Percentiles rank a stretch among this genome's conserved stretches.
These are phyloP conservation scores for Erythrolamprus reginae DNA, from an alignment of 2,113 vertebrate genomes.

Conservation along the genomic window DNA sequence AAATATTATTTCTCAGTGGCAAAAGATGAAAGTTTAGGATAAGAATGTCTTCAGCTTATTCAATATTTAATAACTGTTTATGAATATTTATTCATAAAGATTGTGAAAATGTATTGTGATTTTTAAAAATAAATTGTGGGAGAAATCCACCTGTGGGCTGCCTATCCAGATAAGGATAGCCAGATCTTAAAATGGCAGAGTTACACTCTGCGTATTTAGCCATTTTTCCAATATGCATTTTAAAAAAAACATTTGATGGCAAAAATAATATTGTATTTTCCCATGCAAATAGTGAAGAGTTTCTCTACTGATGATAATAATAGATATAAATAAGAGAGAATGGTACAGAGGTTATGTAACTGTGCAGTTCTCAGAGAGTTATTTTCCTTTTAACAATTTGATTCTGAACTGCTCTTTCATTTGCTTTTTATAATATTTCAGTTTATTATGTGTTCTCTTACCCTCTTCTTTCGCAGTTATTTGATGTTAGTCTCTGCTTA, in stretches of 20 bases:
- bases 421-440: neutral
- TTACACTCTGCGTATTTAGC: neutral
- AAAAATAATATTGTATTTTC: neutral
- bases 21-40: neutral
- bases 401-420: neutral
- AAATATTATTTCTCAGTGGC: conserved; percentile 9
- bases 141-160: neutral
- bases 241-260: neutral
- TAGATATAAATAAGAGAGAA: neutral
- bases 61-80: neutral
- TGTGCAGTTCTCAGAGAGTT: neutral
- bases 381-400: neutral
- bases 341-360: neutral
- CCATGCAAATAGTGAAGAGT: neutral
- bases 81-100: neutral
- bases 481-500: neutral
- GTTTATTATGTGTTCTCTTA: neutral
- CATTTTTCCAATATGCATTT: neutral
- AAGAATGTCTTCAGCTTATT: neutral
- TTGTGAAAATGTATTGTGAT: neutral
- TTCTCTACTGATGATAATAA: neutral
- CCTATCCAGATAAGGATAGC: neutral
- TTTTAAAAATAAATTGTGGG: neutral
- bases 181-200: neutral
- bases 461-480: neutral